Evolutionary conservation across 2,888 invertebrate species (phyloP).

Genomic region (Tetranychus truncatus): DNA sequence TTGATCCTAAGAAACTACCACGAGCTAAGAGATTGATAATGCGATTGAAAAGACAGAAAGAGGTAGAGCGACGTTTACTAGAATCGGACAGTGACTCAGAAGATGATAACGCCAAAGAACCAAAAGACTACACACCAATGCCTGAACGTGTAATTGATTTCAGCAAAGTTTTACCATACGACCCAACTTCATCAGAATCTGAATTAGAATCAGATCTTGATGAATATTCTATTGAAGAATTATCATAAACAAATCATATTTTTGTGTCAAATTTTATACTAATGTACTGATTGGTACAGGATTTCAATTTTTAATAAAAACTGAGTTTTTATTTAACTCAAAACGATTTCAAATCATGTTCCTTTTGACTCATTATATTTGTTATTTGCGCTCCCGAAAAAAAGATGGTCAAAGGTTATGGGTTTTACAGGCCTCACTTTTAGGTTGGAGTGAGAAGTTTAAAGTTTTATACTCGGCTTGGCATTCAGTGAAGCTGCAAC

Average conservation of each 20-base stretch:
- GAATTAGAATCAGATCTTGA: background rate
- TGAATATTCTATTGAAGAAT: background rate
- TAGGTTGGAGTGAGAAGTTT: too few species aligned
- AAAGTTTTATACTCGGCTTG: too few species aligned
- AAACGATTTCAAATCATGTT: too few species aligned
- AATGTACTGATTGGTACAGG: too few species aligned
- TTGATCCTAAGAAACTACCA: background rate
- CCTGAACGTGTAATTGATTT: background rate
- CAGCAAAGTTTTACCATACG: background rate
- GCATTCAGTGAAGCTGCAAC: too few species aligned
- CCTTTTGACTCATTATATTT: too few species aligned
- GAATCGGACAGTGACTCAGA: background rate
- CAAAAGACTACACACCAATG: background rate
- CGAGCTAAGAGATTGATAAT: background rate
- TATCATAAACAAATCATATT: background rate
- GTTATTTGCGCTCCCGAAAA: too few species aligned
- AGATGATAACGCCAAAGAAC: background rate
- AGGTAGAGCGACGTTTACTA: background rate
- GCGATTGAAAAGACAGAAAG: background rate
- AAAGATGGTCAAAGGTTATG: too few species aligned
- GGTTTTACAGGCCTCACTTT: too few species aligned
- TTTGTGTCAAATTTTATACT: too few species aligned
- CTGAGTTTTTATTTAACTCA: too few species aligned
- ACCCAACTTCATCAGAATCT: background rate
- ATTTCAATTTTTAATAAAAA: too few species aligned